phyloP scores from a whole-genome alignment of 2,888 invertebrate species.

The Nomada fucata region DNA sequence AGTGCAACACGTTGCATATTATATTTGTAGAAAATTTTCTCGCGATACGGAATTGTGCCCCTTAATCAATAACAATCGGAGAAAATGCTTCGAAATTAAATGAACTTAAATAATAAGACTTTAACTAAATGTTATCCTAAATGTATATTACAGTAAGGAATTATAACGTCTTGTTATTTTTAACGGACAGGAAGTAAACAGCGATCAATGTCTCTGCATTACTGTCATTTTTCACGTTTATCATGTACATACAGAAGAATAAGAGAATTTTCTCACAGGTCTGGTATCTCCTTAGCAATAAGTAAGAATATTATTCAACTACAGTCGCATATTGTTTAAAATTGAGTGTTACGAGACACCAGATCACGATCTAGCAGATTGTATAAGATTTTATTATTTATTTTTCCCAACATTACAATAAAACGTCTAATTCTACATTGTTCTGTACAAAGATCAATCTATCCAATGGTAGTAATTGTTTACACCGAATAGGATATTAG shows the following conservation, averaged over 20 bases:
- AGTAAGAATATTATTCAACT: conserved; percentile 5
- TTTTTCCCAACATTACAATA: not conserved
- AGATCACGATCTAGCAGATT: not conserved
- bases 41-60: too few relatives aligned
- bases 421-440: not conserved
- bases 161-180: too few relatives aligned
- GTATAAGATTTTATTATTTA: not conserved
- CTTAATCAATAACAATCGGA: too few relatives aligned
- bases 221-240: not conserved
- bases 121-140: too few relatives aligned
- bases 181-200: too few relatives aligned
- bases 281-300: conserved; percentile 2
- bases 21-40: too few relatives aligned
- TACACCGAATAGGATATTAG: not conserved
- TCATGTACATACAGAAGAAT: not conserved
- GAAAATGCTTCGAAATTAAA: too few relatives aligned
- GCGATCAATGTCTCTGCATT: too few relatives aligned
- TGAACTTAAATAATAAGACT: too few relatives aligned
- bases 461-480: not conserved
- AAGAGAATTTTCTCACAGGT: conserved; percentile 23
- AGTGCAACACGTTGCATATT: too few relatives aligned
- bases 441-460: not conserved
- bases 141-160: too few relatives aligned
- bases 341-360: not conserved
- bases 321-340: too few relatives aligned